Evolutionary conservation across 1,140 invertebrate species (phyloP).

Genomic region (Thalassaphorura encarpata): DNA sequence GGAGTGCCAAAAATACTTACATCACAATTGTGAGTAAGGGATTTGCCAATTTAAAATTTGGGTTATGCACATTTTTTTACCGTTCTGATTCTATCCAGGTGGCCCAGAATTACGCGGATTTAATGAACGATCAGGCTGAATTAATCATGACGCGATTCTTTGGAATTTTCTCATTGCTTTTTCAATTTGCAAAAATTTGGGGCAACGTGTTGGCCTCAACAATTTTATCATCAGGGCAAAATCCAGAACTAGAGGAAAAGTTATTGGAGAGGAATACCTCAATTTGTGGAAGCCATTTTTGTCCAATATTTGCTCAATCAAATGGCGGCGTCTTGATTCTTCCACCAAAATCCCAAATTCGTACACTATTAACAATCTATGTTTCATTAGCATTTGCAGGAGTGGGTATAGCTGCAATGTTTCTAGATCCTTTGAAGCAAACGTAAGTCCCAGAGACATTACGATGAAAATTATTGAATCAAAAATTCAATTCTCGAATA

Average conservation of each 20-base stretch:
- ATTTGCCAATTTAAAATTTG: neutral
- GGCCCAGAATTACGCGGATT: too few species aligned
- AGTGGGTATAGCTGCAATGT: neutral
- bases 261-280: constrained; percentile 56
- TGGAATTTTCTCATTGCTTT: constrained; percentile 92
- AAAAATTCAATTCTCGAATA: constrained; percentile 53
- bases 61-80: too few species aligned
- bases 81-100: too few species aligned
- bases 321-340: neutral
- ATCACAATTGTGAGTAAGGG: too few species aligned
- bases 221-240: too few species aligned
- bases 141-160: constrained; percentile 89
- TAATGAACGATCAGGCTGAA: too few species aligned
- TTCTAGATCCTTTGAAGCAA: constrained; percentile 51
- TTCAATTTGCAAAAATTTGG: constrained; percentile 92
- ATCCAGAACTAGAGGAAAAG: too few species aligned
- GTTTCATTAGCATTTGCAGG: neutral
- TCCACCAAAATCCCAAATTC: neutral
- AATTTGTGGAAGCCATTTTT: constrained; percentile 73
- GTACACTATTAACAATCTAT: neutral
- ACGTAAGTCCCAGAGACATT: too few species aligned
- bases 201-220: constrained; percentile 85
- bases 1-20: neutral
- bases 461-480: too few species aligned
- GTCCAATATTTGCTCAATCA: constrained; percentile 42